phyloP scores from a whole-genome alignment of 2,888 invertebrate genomes.

The Eilema griseolum region DNA sequence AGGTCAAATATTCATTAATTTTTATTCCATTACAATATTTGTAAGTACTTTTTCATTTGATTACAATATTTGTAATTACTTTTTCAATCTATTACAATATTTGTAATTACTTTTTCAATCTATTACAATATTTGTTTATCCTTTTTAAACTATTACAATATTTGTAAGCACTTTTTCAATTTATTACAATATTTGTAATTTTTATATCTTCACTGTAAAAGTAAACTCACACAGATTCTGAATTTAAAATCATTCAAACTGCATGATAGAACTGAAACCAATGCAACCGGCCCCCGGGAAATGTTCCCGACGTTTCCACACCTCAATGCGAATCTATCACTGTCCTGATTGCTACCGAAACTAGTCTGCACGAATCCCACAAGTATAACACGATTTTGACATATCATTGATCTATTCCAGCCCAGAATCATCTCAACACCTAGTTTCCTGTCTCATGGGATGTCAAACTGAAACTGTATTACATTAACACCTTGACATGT shows the following conservation, averaged over 20 bases:
- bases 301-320: slow-evolving; percentile 52
- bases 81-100: too few species aligned
- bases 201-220: background rate
- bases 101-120: too few species aligned
- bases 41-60: too few species aligned
- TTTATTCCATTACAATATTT: too few species aligned
- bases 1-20: too few species aligned
- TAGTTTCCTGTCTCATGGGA: slow-evolving; percentile 70
- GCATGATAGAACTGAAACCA: slow-evolving; percentile 51
- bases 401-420: slow-evolving; percentile 83
- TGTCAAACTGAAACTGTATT: slow-evolving; percentile 63
- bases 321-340: slow-evolving; percentile 76
- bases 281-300: slow-evolving; percentile 58
- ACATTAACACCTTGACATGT: slow-evolving; percentile 45
- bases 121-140: too few species aligned
- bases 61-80: too few species aligned
- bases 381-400: slow-evolving; percentile 84
- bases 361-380: slow-evolving; percentile 77
- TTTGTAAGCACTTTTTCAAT: too few species aligned
- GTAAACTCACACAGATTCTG: slow-evolving; percentile 12
- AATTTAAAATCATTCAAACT: slow-evolving; percentile 33
- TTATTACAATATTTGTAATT: background rate
- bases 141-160: too few species aligned
- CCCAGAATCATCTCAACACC: slow-evolving; percentile 79
- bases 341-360: slow-evolving; percentile 73